Evolutionary conservation across 2,888 invertebrate species (phyloP).

Genomic region (Scrobipalpa costella): DNA sequence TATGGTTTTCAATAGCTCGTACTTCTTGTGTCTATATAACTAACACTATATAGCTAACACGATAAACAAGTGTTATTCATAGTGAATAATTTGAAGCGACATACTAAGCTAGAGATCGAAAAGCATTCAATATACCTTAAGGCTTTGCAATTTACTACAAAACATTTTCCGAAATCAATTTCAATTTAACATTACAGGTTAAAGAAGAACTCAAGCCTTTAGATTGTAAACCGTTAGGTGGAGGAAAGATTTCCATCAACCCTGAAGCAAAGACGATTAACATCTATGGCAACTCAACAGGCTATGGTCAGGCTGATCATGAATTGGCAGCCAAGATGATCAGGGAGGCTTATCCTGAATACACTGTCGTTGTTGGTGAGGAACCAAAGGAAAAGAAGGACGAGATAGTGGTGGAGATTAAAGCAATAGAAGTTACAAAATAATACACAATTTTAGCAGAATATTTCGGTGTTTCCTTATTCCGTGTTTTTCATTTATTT

Average conservation of each 20-base stretch:
- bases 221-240: conserved; percentile 61
- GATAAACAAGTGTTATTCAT: no score
- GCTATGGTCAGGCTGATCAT: conserved; percentile 75
- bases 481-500: no score
- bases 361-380: conserved; percentile 4
- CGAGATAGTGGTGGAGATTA: background rate
- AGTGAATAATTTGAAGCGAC: no score
- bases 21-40: no score
- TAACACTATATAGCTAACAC: no score
- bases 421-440: background rate
- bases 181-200: background rate
- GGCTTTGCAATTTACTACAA: no score
- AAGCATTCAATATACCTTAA: no score
- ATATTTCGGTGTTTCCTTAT: no score
- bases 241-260: conserved; percentile 80
- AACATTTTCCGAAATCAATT: no score
- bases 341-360: conserved; percentile 38
- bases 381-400: background rate
- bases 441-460: no score
- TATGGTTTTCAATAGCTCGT: no score
- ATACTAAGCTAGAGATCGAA: no score
- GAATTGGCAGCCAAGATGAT: conserved; percentile 5
- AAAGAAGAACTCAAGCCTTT: conserved; percentile 6
- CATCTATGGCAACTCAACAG: conserved; percentile 81
- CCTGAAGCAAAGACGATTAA: conserved; percentile 69